Conservation (phyloP, 2,888 invertebrate genomes). For the Polydrusus tereticollis region DNA sequence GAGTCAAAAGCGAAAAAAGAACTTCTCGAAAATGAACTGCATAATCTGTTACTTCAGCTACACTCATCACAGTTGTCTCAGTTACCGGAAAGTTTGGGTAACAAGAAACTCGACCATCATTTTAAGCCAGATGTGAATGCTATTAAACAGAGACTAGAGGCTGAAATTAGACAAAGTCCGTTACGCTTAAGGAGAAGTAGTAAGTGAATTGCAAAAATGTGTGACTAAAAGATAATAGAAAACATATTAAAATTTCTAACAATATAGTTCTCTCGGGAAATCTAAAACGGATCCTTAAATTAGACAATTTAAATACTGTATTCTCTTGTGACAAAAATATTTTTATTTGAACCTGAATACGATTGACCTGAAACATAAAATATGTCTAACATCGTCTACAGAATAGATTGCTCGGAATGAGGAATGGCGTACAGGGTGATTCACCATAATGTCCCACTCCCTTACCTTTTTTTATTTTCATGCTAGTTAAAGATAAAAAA, state of each 20-base stretch:
- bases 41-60: constrained; percentile 73
- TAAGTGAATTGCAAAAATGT: constrained; percentile 45
- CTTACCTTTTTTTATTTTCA: no score
- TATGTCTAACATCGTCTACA: no score
- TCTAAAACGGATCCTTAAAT: no score
- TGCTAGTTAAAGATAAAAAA: no score
- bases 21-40: constrained; percentile 74
- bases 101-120: constrained; percentile 62
- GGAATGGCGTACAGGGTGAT: no score
- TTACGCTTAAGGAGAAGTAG: constrained; percentile 63
- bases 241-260: background rate
- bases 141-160: constrained; percentile 67
- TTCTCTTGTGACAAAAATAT: no score
- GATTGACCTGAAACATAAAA: no score
- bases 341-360: no score
- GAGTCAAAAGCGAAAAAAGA: constrained; percentile 76
- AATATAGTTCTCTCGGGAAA: background rate
- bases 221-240: no score
- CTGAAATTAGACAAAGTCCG: constrained; percentile 66
- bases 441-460: no score
- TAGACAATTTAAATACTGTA: no score
- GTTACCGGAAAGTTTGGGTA: constrained; percentile 65
- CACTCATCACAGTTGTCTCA: constrained; percentile 73
- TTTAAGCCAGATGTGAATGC: constrained; percentile 65
- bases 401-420: no score